Evolutionary conservation across 2,797 vertebrate genomes (phyloP), one percentile per base, ranked within the genome.

Genomic region (Rallus crepitans): DNA sequence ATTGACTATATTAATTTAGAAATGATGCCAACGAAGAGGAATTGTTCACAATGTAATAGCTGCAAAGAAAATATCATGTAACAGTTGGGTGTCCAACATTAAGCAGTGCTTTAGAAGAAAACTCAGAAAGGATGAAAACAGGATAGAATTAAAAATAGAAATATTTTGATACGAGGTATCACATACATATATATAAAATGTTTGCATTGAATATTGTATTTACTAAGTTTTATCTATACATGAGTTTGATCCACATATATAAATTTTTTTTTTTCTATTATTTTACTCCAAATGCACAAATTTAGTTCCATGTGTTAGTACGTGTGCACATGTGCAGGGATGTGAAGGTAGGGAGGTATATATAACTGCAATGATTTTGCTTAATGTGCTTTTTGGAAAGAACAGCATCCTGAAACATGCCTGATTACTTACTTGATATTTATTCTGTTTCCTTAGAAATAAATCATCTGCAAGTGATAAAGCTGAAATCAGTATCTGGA

Each of bases 1-100:
- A 75, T 85, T 91, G 48, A 71, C 25, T 80, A 11, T 59, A 82
- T 57, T 87, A 89, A 78, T 93, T 96, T 89, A 53, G 14, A 94
- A 85, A 89, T 30, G 0, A 71, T 60, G 12, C 4, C 45, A 94
- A 52, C 12, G 48, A 60, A 77, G 50, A 82, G 3, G 4, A 82
- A 80, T 20, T 13, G 52, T 77, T 85, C 89, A 45, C 50, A 85
- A 68, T 47, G 23, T 8, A 76, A 60, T 63, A 70, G 11, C 21
- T 72, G 15, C 11, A 79, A 82, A 80, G 3, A 84, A 82, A 66
- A 56, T 70, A 25, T 45, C 9, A 4, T 59, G 4, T 76, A 82
- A 77, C 66, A 48, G 56, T 48, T 82, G 57, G 24, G 4, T 48
- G 18, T 79, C 55, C 55, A 30, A 59, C 28, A 84, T 48, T 59